These are phyloP conservation scores for Pharmacophagus antenor DNA, from an alignment of 2,888 invertebrate genomes.

Conservation along the genomic window DNA sequence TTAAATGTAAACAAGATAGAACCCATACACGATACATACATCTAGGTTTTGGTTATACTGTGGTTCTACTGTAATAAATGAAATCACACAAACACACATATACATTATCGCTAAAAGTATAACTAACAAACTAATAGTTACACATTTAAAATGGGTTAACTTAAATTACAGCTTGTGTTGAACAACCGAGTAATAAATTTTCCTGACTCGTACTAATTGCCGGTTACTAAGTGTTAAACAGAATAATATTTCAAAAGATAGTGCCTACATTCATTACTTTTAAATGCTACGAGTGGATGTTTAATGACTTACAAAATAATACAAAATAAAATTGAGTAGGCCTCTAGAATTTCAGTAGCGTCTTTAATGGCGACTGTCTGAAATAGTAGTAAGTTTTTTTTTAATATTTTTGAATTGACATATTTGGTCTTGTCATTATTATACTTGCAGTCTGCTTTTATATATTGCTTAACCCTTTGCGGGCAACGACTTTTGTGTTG, in stretches of 20 bases:
- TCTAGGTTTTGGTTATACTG: background rate
- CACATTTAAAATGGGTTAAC: slow-evolving; percentile 28
- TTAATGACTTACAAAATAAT: slow-evolving; percentile 17
- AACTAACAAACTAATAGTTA: slow-evolving; percentile 25
- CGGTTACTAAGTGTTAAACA: slow-evolving; percentile 31
- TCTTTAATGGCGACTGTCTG: too few relatives aligned
- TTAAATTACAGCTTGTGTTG: slow-evolving; percentile 30
- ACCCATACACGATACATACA: too few relatives aligned
- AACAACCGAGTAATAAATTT: slow-evolving; percentile 30
- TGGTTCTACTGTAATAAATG: background rate
- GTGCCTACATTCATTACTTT: slow-evolving; percentile 24
- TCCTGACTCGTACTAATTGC: slow-evolving; percentile 30
- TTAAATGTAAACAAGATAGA: too few relatives aligned
- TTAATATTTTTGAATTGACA: too few relatives aligned
- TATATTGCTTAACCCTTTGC: too few relatives aligned
- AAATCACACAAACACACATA: too few relatives aligned
- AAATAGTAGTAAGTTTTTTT: too few relatives aligned
- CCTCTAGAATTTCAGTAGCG: too few relatives aligned
- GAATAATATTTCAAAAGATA: slow-evolving; percentile 29
- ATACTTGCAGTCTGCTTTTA: too few relatives aligned
- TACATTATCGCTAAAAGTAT: slow-evolving; percentile 11
- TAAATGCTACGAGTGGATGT: slow-evolving; percentile 6
- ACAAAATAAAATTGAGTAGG: background rate
- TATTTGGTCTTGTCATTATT: too few relatives aligned
- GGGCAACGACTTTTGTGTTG: too few relatives aligned